Conservation (phyloP, 35 echinoderm and acorn worm genomes). For the Lytechinus pictus region DNA sequence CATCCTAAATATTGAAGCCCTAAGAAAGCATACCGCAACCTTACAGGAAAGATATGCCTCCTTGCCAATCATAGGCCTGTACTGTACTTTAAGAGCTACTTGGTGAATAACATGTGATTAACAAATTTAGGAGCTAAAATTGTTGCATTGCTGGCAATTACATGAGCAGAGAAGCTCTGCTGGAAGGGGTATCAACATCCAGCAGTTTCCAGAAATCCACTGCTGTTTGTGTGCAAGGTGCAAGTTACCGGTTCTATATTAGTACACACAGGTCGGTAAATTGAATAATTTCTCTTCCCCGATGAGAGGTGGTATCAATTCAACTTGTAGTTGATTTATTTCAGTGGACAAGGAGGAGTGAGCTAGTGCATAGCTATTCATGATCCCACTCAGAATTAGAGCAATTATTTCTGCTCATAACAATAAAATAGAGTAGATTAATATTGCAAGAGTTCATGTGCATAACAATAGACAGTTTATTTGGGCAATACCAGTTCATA, state of each 20-base stretch:
- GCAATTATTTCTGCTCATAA: background rate
- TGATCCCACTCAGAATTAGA: background rate
- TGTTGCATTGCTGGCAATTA: background rate
- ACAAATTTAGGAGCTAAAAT: conserved; percentile 7
- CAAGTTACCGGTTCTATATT: background rate
- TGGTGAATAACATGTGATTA: background rate
- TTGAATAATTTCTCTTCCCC: conserved; percentile 18
- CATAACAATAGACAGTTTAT: background rate
- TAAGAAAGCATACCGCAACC: background rate
- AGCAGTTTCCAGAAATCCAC: background rate
- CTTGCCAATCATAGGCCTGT: background rate
- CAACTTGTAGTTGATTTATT: background rate
- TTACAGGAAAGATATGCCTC: background rate
- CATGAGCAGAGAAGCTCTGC: background rate
- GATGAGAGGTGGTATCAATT: background rate
- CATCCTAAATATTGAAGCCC: background rate
- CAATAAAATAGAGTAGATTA: background rate
- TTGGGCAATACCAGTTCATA: background rate
- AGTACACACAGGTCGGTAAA: background rate
- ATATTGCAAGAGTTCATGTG: background rate
- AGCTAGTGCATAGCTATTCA: background rate
- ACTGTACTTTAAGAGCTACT: background rate
- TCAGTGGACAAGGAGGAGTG: background rate
- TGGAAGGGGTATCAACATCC: background rate
- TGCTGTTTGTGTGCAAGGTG: background rate